A percentile compares a stretch with the other conserved stretches of the same genome.
Evolutionary conservation across 2,113 vertebrate species (phyloP).

Genomic region (Emberiza fucata): DNA sequence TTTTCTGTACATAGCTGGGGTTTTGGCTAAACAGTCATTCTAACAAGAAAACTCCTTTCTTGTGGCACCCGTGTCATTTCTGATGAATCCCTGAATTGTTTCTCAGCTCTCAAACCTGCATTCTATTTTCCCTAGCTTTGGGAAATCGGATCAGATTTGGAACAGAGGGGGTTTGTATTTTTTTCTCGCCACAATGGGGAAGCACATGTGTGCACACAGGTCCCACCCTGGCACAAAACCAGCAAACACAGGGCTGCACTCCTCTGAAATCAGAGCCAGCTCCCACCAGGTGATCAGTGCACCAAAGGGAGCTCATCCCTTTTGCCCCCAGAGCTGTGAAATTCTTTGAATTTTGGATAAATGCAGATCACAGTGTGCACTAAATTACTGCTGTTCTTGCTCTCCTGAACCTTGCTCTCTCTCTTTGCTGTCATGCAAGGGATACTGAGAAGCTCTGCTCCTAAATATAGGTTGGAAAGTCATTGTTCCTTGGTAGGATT

Average conservation of each 20-base stretch:
- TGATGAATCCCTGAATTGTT: conserved; percentile 10
- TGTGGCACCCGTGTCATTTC: neutral
- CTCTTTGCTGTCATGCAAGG: neutral
- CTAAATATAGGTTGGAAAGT: neutral
- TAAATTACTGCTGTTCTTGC: neutral
- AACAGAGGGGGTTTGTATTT: neutral
- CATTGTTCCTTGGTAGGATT: neutral
- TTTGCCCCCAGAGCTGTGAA: neutral
- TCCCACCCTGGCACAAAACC: neutral
- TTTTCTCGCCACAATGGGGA: neutral
- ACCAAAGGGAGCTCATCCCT: neutral
- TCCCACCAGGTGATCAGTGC: neutral
- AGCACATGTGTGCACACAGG: neutral
- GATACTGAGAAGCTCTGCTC: neutral
- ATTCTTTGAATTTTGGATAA: neutral
- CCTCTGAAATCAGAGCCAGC: neutral
- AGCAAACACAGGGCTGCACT: neutral
- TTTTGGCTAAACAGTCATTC: neutral
- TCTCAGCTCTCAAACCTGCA: neutral
- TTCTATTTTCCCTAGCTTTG: neutral
- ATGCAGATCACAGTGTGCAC: neutral
- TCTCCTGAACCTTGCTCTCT: neutral
- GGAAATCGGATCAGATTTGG: neutral
- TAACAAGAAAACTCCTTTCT: neutral
- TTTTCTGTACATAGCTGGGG: neutral